These are phyloP conservation scores for Phacellophora camtschatica DNA, from an alignment of 30 jellyfish, hydroid and myxozoan species.

Conservation along the genomic window DNA sequence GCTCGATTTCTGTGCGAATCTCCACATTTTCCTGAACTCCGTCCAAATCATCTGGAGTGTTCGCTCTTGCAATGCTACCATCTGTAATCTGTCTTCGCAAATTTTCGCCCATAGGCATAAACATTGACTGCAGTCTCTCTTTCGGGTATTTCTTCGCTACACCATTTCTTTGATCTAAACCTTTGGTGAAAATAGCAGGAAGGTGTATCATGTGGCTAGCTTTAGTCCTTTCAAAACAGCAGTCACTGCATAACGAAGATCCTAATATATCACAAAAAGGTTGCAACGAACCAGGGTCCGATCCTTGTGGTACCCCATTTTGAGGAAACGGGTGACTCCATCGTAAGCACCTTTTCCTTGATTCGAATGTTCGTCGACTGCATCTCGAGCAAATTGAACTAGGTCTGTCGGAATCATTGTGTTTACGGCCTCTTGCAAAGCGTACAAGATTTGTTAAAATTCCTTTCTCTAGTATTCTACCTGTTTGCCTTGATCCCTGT, in stretches of 20 bases:
- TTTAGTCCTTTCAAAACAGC: constrained; percentile 27
- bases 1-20: constrained; percentile 2
- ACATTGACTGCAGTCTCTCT: background rate
- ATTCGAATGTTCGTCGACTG: background rate
- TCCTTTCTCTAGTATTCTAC: constrained; percentile 3
- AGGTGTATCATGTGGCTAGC: constrained; percentile 13
- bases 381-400: constrained; percentile 18
- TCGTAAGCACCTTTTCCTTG: constrained; percentile 19
- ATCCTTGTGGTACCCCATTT: background rate
- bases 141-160: background rate
- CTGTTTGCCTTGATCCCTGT: background rate
- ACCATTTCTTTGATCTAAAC: background rate
- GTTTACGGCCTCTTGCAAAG: constrained; percentile 43
- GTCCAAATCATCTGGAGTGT: background rate
- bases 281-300: background rate
- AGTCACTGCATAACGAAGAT: constrained; percentile 37
- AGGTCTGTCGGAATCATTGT: background rate
- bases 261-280: constrained; percentile 58
- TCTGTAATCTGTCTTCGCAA: background rate
- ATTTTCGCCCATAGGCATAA: background rate
- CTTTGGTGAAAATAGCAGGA: constrained; percentile 16
- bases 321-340: background rate
- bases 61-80: constrained; percentile 33
- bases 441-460: constrained; percentile 28
- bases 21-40: too few species aligned